Evolutionary conservation across 2,113 vertebrate species (phyloP), one percentile per base, ranked within the genome.

Genomic region (Corythornis madagascariensis): DNA sequence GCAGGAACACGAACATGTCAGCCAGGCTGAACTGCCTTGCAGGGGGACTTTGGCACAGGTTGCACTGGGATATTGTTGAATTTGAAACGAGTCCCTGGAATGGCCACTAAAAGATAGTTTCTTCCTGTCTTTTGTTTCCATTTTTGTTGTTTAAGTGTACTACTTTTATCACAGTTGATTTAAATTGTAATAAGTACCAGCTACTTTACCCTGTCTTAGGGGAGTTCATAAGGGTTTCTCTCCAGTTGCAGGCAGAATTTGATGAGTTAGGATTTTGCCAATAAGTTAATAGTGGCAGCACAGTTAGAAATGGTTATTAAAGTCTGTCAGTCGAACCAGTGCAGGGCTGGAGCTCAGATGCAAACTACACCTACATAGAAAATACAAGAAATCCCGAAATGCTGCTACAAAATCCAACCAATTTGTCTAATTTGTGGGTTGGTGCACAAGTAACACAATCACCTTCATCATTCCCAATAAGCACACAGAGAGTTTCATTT

Each of bases 251-350:
- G 25, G 15, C 83, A 87, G 26, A 20, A 66, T 79, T 83, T 72
- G 47, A 28, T n/a, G 20, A 74, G 72, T 79, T 91, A 90, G 60
- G 83, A 48, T 87, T 90, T 50, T 95, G 28, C 26, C 45, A 86
- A 72, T 88, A 96, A 93, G 35, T 20, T 60, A 85, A 93, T 87
- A 88, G 24, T 92, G 89, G 80, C 29, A 96, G 81, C 40, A 88
- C 48, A 80, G 71, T 81, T 88, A 67, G 71, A 94, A 92, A 78
- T 40, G 14, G 33, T 92, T 92, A 83, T 66, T 89, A 65, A 93
- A 90, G 60, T 89, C 83, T 79, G 67, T 56, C 31, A 52, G 79
- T 70, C 73, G 84, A 93, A 89, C 42, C 26, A 94, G 55, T 33
- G 77, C 18, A 59, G 35, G 77, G 71, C 42, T 61, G 71, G 26